A percentile compares a stretch with the other conserved stretches of the same genome.
Conservation (phyloP, 1,140 invertebrate genomes). For the Trichoplusia ni region DNA sequence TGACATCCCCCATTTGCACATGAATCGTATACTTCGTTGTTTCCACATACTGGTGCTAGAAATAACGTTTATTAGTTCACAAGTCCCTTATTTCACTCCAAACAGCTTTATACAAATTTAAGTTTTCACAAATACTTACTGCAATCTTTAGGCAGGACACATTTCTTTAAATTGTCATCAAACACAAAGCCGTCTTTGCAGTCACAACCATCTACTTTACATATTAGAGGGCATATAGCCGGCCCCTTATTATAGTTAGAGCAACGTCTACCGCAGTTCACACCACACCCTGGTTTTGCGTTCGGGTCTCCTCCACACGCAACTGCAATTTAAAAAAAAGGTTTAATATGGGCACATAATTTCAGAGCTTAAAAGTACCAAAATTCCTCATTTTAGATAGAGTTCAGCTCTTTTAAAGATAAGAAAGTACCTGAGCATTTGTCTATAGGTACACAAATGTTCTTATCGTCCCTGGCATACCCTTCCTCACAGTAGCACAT, state of each 20-base stretch:
- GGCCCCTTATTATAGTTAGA: constrained; percentile 10
- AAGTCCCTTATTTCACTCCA: too few relatives aligned
- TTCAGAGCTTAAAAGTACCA: too few relatives aligned
- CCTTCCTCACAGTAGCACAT: constrained; percentile 79
- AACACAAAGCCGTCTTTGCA: constrained; percentile 40
- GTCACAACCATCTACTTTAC: constrained; percentile 41
- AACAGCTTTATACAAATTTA: not conserved
- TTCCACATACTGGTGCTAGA: constrained; percentile 10
- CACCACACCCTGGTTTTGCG: constrained; percentile 43
- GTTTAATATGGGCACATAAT: too few relatives aligned
- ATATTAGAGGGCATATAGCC: constrained; percentile 26
- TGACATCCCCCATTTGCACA: constrained; percentile 22
- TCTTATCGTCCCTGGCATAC: constrained; percentile 66
- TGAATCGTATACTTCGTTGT: constrained; percentile 17
- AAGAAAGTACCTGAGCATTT: constrained; percentile 43
- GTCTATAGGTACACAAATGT: constrained; percentile 68
- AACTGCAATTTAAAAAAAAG: constrained; percentile 30
- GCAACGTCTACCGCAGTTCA: constrained; percentile 40
- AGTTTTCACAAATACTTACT: constrained; percentile 19
- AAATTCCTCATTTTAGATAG: too few relatives aligned
- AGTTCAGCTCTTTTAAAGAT: too few relatives aligned
- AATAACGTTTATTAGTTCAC: not conserved
- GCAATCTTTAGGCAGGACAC: constrained; percentile 42
- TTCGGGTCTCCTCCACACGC: constrained; percentile 46
- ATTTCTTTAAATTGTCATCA: constrained; percentile 37